Base-by-base conservation (phyloP, 2,797 vertebrate genomes). In the Setipinna tenuifilis region DNA sequence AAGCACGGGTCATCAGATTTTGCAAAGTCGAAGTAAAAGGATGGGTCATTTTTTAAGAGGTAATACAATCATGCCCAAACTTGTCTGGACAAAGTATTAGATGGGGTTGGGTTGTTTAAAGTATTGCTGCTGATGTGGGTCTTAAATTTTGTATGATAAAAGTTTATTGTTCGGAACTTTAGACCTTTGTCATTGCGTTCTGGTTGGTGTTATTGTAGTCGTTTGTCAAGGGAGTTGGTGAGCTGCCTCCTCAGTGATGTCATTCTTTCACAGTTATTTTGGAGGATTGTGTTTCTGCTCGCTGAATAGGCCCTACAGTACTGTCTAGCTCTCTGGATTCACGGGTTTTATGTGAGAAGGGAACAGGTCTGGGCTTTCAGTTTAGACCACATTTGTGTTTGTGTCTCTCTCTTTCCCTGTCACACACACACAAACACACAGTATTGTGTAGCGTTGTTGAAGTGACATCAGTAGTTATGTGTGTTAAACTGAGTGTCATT, bases 231-330 rank as follows among this genome's bases (percentile, higher is more conserved):
- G 44, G 81, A 82, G 31, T 19, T 85, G 83, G 82, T 80, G 83
- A 86, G 81, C 82, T 85, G 65, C 68, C 46, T 65, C 14, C 14
- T 62, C 65, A 17, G 28, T 84, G 81, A 86, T 86, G 83, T 87
- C 84, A 87, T 86, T 83, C 58, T n/a, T 85, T 23, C 65, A 57
- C 46, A 71, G 83, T 83, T 82, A 61, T 84, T 82, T 75, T 58
- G 50, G 82, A 44, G 59, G 50, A 25, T 41, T 61, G 23, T 59
- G 44, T 65, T 65, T 50, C 16, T 75, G 68, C 28, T 75, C 12
- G 14, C 68, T 75, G 68, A 35, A 75, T 35, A 71, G 68, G 68
- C 68, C 65, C 68, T 75, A 28, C 12, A 57, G 68, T 41, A 35
- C 25, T 68, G 21, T 44, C 16, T 75, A 41, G 71, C 19, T 6